These are phyloP conservation scores for Grammomys dolichurus DNA, from an alignment of 2,113 vertebrate species.

Conservation along the genomic window DNA sequence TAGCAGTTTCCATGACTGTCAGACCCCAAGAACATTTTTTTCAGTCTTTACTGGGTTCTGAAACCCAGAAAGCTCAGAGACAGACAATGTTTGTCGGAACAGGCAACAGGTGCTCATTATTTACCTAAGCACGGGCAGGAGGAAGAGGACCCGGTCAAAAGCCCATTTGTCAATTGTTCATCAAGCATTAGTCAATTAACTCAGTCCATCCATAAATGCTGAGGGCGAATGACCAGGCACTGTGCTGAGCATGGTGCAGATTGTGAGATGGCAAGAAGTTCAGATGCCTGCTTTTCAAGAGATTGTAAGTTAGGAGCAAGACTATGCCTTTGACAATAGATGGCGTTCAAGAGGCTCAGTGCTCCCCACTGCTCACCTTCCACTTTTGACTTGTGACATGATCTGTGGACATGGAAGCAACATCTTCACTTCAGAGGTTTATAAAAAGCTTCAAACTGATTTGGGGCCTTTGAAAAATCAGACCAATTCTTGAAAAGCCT, in stretches of 20 bases:
- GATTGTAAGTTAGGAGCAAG: neutral
- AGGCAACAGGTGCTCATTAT: neutral
- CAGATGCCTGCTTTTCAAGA: conserved; percentile 30
- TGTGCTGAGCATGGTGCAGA: neutral
- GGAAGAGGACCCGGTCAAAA: neutral
- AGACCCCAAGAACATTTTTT: neutral
- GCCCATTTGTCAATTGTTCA: neutral
- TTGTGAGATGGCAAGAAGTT: conserved; percentile 6
- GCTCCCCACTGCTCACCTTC: neutral
- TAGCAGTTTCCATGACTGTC: neutral
- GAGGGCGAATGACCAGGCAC: neutral
- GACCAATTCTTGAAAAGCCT: conserved; percentile 63
- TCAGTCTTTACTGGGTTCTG: conserved; percentile 21
- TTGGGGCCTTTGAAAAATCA: conserved; percentile 46
- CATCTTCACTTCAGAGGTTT: neutral
- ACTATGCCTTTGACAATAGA: neutral
- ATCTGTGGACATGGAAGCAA: neutral
- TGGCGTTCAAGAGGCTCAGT: neutral
- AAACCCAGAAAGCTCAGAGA: neutral
- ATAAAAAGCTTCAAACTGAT: conserved; percentile 32
- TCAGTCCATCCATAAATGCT: conserved; percentile 34
- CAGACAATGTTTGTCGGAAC: neutral
- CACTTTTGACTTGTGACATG: neutral
- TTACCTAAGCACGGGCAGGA: neutral
- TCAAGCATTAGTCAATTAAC: conserved; percentile 12